Conservation (phyloP, 2,113 vertebrate species). For the Pongo abelii region DNA sequence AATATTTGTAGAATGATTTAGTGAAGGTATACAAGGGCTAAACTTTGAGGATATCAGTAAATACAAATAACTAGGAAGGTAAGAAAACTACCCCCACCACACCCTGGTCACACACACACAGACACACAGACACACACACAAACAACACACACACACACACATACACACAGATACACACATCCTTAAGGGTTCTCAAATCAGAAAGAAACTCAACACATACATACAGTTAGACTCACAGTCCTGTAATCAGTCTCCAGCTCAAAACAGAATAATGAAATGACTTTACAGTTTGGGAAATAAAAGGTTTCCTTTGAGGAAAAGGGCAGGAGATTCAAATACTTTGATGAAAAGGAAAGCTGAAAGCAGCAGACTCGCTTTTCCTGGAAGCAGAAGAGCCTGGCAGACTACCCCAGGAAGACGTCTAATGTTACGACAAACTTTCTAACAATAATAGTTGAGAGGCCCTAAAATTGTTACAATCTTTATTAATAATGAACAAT, state of each 20-base stretch:
- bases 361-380: accelerated
- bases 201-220: not conserved
- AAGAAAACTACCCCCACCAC: not conserved
- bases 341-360: accelerated
- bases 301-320: not conserved
- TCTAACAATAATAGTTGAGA: accelerated
- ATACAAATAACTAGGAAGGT: not conserved
- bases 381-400: not conserved
- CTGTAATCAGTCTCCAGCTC: not conserved
- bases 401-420: accelerated
- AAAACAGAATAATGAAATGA: not conserved
- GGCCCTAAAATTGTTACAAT: accelerated
- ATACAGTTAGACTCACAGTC: not conserved
- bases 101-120: not conserved
- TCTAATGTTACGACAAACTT: accelerated
- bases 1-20: not conserved
- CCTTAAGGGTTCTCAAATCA: not conserved
- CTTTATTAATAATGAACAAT: not conserved
- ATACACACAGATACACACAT: too few species aligned
- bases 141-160: not conserved
- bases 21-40: not conserved
- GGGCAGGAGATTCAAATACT: accelerated
- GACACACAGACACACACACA: not conserved
- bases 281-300: not conserved
- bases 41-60: not conserved